These are phyloP conservation scores for Eupithecia vulgata DNA, from an alignment of 2,888 invertebrate species.

Conservation along the genomic window DNA sequence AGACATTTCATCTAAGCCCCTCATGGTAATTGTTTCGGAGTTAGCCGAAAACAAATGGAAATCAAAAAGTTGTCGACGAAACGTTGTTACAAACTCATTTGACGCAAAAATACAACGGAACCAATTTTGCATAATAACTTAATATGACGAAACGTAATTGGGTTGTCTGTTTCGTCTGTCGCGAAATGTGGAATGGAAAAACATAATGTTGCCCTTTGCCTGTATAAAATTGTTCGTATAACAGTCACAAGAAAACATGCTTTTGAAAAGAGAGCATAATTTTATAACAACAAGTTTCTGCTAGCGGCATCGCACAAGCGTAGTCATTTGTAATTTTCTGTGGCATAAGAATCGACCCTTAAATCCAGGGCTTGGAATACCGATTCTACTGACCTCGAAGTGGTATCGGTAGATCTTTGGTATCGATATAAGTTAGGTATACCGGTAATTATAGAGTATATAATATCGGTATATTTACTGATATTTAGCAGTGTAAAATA, in stretches of 20 bases:
- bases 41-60: slow-evolving; percentile 40
- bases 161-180: slow-evolving; percentile 67
- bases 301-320: neutral
- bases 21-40: slow-evolving; percentile 15
- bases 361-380: too few relatives aligned
- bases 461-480: too few relatives aligned
- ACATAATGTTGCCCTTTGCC: slow-evolving; percentile 28
- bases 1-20: slow-evolving; percentile 11
- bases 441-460: too few relatives aligned
- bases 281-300: neutral
- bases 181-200: slow-evolving; percentile 43
- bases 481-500: too few relatives aligned
- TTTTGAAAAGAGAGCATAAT: neutral
- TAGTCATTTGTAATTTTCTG: neutral
- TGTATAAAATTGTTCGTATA: slow-evolving; percentile 23
- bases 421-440: too few relatives aligned
- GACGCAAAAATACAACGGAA: slow-evolving; percentile 66
- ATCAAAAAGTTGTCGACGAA: slow-evolving; percentile 44
- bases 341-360: neutral
- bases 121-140: slow-evolving; percentile 79
- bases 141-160: slow-evolving; percentile 75
- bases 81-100: slow-evolving; percentile 51
- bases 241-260: slow-evolving; percentile 11
- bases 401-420: too few relatives aligned
- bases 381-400: too few relatives aligned